These are phyloP conservation scores for Dendrocopos noguchii DNA, from an alignment of 2,113 vertebrate species.

Conservation along the genomic window DNA sequence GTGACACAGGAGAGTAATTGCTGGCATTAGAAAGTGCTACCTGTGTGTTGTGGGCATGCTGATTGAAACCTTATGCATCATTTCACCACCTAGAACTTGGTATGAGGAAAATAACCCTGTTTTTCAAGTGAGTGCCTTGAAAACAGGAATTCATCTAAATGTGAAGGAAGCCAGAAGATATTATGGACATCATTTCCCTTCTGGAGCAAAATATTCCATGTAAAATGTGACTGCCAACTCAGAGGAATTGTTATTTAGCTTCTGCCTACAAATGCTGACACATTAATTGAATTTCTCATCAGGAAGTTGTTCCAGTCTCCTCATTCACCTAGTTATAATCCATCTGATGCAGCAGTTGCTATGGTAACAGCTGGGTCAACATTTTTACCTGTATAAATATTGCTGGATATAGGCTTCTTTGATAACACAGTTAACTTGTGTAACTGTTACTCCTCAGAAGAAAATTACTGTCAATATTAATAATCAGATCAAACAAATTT, in stretches of 20 bases:
- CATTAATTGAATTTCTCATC: constrained; percentile 48
- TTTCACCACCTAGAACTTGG: background rate
- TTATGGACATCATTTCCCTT: background rate
- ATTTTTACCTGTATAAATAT: constrained; percentile 22
- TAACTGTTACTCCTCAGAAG: constrained; percentile 10
- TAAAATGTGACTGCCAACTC: background rate
- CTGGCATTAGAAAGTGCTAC: background rate
- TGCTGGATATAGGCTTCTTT: background rate
- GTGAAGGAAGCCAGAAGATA: background rate
- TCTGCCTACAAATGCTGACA: background rate
- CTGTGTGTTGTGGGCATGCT: background rate
- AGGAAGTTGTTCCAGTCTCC: constrained; percentile 25
- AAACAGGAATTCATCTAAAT: background rate
- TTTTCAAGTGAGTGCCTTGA: background rate
- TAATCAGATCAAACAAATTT: constrained; percentile 10
- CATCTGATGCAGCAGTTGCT: constrained; percentile 15
- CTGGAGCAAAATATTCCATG: background rate
- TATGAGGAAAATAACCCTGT: background rate
- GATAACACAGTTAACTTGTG: background rate
- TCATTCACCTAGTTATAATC: constrained; percentile 14
- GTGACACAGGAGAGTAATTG: background rate
- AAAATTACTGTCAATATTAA: constrained; percentile 13
- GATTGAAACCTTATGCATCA: background rate
- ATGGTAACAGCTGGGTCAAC: constrained; percentile 41
- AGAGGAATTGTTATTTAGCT: background rate